Base-by-base conservation (phyloP, 1,140 invertebrate genomes). In the Tribolium castaneum region DNA sequence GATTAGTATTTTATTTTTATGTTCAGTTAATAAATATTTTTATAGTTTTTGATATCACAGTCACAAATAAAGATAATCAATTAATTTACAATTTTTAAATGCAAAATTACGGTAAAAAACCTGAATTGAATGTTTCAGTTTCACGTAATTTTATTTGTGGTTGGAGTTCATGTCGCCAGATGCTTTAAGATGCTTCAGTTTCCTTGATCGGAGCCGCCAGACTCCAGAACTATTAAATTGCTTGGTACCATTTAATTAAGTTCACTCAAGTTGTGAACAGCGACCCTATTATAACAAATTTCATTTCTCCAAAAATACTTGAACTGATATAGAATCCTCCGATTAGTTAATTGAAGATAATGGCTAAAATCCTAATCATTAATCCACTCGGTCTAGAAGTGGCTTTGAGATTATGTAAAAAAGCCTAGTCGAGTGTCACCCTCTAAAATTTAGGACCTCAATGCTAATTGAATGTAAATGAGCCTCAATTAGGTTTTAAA, bases 291-390 rank as follows among this genome's bases (percentile, higher is more conserved):
- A 35, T 66, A 30, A 66, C 59, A 45, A 66, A 66, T 66, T 35
- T 59, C 54, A 59, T 59, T 59, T 66, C 30, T 35, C n/a, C 13
- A 66, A 66, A 66, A 35, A 35, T 13, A 35, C 34, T 25, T 59
- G 54, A 59, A 59, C 9, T 59, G 59, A 66, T 34, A 66, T 13
- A 4, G 25, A 12, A 62, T 62, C 56, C 35, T n/a, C n/a, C 30
- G 59, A 66, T 66, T 66, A 66, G 59, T 39, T 66, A 66, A 66
- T 66, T 66, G 59, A 66, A 39, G 59, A 66, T 66, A 66, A 66
- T 66, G 59, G 59, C 30, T 10, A 59, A 59, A 59, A 59, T 59
- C 54, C 30, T 14, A 52, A 52, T 52, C 13, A 56, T 56, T 62
- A 62, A 62, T 62, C 12, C 9, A 62, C n/a, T 62, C 30, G 56